Evolutionary conservation across 2,888 invertebrate species (phyloP).

Genomic region (Drosophila percnosoma): DNA sequence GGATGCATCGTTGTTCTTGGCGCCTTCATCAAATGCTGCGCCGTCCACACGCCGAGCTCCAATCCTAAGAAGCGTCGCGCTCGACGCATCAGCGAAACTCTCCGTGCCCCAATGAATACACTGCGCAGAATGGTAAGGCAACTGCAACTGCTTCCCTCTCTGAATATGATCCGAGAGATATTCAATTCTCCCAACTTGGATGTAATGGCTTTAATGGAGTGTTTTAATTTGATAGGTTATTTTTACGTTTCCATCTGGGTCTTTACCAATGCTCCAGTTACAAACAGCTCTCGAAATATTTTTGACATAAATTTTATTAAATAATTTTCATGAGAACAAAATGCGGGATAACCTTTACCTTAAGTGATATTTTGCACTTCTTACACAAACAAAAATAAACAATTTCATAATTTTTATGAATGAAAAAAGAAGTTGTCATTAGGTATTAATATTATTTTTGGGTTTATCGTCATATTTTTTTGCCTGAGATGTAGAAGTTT

Average conservation of each 20-base stretch:
- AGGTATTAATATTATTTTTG: not conserved
- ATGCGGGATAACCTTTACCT: not conserved
- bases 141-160: not conserved
- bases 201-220: no score
- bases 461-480: not conserved
- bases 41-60: conserved; percentile 99
- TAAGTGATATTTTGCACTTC: not conserved
- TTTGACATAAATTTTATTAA: not conserved
- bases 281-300: not conserved
- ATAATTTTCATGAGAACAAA: not conserved
- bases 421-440: not conserved
- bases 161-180: not conserved
- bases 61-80: conserved; percentile 99
- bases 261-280: not conserved
- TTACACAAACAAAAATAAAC: not conserved
- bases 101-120: conserved; percentile 96
- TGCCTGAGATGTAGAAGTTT: not conserved
- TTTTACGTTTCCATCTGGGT: not conserved
- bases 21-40: conserved; percentile 99
- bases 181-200: not conserved
- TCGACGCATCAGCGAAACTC: conserved; percentile 95
- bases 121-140: conserved; percentile 91
- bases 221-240: not conserved
- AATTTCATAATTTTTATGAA: not conserved
- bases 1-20: conserved; percentile 98